phyloP scores from a whole-genome alignment of 2,113 vertebrate genomes.

The Columba livia region DNA sequence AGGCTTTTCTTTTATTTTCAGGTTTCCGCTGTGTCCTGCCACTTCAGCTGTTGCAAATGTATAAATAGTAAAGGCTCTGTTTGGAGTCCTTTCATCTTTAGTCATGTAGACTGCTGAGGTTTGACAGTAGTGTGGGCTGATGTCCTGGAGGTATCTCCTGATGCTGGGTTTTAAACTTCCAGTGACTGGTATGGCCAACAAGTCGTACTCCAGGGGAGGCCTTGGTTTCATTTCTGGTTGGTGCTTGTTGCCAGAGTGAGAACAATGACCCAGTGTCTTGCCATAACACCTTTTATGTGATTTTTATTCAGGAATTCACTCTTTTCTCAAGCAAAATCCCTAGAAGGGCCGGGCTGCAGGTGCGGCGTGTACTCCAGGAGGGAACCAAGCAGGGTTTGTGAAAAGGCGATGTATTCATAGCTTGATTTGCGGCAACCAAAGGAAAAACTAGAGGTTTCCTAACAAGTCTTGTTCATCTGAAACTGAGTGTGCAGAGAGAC shows the following conservation, averaged over 20 bases:
- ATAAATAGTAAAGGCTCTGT: background rate
- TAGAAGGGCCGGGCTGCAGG: background rate
- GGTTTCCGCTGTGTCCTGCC: background rate
- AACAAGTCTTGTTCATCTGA: background rate
- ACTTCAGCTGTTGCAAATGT: background rate
- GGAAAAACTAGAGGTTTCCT: background rate
- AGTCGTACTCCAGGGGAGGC: background rate
- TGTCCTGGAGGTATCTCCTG: background rate
- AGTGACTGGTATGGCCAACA: background rate
- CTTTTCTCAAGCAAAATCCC: background rate
- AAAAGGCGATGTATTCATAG: background rate
- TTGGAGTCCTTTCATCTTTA: background rate
- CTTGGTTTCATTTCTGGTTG: background rate
- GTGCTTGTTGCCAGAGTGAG: background rate
- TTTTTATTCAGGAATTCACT: background rate
- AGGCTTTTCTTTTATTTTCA: background rate
- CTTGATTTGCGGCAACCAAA: background rate
- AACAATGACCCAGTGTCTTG: background rate
- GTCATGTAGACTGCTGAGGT: background rate
- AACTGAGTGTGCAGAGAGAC: background rate
- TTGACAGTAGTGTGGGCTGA: background rate
- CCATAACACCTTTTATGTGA: background rate
- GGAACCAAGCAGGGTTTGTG: background rate
- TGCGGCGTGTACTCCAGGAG: accelerated
- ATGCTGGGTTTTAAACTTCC: background rate